Percentiles rank a stretch among this genome's conserved stretches.
phyloP scores from a whole-genome alignment of 2,113 vertebrate genomes.

The Chaenocephalus aceratus region DNA sequence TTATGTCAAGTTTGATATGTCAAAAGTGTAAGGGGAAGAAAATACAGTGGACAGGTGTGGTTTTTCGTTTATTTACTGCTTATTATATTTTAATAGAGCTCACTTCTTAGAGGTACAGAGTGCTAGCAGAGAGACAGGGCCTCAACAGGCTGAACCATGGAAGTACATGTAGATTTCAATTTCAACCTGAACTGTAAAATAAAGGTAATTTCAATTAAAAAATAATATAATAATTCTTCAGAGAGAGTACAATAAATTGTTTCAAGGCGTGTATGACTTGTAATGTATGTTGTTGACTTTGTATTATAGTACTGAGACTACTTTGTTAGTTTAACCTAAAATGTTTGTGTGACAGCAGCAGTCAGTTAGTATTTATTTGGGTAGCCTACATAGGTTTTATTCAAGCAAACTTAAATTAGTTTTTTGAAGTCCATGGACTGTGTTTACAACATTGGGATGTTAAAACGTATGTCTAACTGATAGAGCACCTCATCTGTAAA shows the following conservation, averaged over 20 bases:
- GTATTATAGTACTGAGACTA: neutral
- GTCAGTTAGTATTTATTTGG: neutral
- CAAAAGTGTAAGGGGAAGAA: neutral
- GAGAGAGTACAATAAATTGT: too few species aligned
- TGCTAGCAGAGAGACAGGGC: neutral
- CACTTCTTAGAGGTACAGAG: neutral
- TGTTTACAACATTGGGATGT: neutral
- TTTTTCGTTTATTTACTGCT: constrained; percentile 1
- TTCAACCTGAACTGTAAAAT: too few species aligned
- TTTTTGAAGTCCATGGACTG: neutral
- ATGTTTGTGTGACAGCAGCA: neutral
- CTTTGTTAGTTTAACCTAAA: neutral
- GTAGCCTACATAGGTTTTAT: neutral
- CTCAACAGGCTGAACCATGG: neutral
- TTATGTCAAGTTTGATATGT: neutral
- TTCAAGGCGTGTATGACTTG: too few species aligned
- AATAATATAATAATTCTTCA: too few species aligned
- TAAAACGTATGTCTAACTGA: constrained; percentile 2
- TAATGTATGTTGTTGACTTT: too few species aligned
- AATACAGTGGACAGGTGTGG: neutral
- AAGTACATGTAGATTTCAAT: too few species aligned
- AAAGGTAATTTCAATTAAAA: too few species aligned
- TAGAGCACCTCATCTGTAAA: constrained; percentile 4
- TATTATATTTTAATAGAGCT: neutral
- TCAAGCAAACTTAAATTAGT: neutral